Base-by-base conservation (phyloP, 2,888 invertebrate species). In the Omphaloscelis lunosa region DNA sequence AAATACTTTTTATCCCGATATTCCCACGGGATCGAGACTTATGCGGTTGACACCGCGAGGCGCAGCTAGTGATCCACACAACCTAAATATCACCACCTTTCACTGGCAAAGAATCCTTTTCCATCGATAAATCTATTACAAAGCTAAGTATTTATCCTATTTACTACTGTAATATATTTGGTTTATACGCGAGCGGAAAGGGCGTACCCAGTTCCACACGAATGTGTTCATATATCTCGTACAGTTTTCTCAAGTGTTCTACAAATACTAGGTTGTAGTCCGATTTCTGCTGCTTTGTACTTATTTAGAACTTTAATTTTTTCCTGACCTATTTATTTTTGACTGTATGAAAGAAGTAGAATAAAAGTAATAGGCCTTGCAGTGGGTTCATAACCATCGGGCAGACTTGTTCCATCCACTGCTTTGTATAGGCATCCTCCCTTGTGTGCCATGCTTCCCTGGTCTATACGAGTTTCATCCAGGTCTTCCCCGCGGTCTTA, bases 141-240 rank as follows among this genome's bases (percentile, higher is more conserved):
- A 67, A 77, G 39, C 61, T 56, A n/a, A 65, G 77, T 79, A 65
- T 58, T 58, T 58, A 82, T 83, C 79, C 58, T 83, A 80, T 79
- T 61, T 67, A 67, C 48, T 20, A 41, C 59, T 23, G 53, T 84
- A 68, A 72, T 80, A 66, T 51, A 84, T 84, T 84, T 63, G n/a
- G 63, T 39, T 80, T 72, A 59, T 12, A 59, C 17, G 23, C 29
- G 17, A 79, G 73, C 63, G 81, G 63, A 80, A 74, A 74, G 17
- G 80, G 85, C 75, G 81, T 74, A 23, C 51, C 51, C 45, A 15
- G 12, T 39, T 29, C 72, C 68, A 65, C 34, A 66, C 67, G 53
- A 81, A 80, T 68, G 65, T 66, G 62, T 48, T 58, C 80, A 63
- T 68, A 80, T 62, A 81, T 81, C 62, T 58, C 29, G n/a, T 27